These are phyloP conservation scores for Cervus canadensis DNA, from an alignment of 2,113 vertebrate species.

Conservation along the genomic window DNA sequence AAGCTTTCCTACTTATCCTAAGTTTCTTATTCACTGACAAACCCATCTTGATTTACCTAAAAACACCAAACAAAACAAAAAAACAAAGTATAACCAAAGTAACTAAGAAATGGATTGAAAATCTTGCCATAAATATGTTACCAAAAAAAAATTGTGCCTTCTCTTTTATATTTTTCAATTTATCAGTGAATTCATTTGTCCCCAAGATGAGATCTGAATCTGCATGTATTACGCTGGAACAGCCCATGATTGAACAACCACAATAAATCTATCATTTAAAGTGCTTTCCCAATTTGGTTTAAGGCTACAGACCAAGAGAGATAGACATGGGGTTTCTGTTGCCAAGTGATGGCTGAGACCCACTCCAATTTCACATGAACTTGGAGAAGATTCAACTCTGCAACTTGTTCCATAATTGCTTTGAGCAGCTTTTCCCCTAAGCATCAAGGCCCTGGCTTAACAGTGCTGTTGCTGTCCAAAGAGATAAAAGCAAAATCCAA, in stretches of 20 bases:
- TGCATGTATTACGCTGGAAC: background rate
- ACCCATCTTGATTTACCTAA: background rate
- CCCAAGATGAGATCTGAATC: background rate
- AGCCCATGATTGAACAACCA: background rate
- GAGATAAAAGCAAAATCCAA: background rate
- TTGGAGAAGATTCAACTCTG: constrained; percentile 19
- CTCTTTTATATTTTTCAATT: background rate
- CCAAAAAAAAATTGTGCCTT: background rate
- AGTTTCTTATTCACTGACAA: background rate
- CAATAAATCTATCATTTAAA: constrained; percentile 24
- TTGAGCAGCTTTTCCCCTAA: constrained; percentile 28
- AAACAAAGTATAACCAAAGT: background rate
- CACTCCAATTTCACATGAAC: background rate
- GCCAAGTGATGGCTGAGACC: background rate
- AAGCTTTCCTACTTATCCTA: background rate
- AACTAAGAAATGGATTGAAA: background rate
- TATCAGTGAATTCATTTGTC: background rate
- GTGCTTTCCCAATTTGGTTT: background rate
- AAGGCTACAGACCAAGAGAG: background rate
- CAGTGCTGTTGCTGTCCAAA: background rate
- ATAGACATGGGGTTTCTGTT: background rate
- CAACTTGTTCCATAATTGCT: constrained; percentile 36
- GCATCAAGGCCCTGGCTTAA: background rate
- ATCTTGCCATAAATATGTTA: background rate
- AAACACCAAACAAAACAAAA: background rate